Conservation (phyloP, 2,797 vertebrate species). For the Prunella strophiata region DNA sequence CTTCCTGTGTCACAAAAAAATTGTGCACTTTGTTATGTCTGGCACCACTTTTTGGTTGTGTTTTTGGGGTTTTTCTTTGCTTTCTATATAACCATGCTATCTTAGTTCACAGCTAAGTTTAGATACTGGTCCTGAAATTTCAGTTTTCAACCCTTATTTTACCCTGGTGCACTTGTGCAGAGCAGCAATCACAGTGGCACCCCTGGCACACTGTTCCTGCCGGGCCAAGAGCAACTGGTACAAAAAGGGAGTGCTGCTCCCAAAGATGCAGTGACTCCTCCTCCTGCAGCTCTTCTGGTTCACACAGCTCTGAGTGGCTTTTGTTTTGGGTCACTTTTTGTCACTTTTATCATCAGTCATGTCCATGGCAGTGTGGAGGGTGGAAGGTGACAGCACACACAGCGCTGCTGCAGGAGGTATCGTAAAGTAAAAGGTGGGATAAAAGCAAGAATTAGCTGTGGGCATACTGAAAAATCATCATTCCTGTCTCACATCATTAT, state of each 20-base stretch:
- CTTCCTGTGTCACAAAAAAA: neutral
- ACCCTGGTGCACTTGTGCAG: neutral
- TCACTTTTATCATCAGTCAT: neutral
- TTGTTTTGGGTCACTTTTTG: neutral
- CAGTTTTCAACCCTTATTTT: neutral
- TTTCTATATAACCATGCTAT: neutral
- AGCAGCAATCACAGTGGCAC: neutral
- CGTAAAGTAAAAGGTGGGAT: neutral
- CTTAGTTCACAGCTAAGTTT: neutral
- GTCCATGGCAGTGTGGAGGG: neutral
- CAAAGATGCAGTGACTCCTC: neutral
- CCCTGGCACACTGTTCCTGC: neutral
- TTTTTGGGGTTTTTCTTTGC: neutral
- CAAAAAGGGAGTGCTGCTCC: neutral
- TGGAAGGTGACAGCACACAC: neutral
- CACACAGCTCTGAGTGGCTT: neutral
- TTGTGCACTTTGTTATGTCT: neutral
- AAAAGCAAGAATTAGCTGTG: neutral
- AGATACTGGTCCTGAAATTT: neutral
- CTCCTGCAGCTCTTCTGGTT: neutral
- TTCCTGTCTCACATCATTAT: neutral
- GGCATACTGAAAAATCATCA: neutral
- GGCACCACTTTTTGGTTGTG: neutral
- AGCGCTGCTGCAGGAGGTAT: neutral
- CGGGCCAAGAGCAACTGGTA: neutral